These are phyloP conservation scores for Pionites leucogaster DNA, from an alignment of 2,113 vertebrate species.

Conservation along the genomic window DNA sequence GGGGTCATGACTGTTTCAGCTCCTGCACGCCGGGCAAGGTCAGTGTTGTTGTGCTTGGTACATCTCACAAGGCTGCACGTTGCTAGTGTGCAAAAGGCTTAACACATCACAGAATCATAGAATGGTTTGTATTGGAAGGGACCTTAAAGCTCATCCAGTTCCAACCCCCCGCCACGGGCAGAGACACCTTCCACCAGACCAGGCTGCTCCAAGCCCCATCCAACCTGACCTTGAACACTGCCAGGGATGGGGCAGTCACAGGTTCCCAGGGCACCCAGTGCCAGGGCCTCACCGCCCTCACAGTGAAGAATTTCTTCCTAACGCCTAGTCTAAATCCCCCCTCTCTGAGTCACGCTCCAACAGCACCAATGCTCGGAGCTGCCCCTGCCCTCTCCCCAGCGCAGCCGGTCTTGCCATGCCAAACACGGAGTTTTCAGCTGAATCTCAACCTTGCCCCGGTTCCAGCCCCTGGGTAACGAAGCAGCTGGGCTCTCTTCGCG, in stretches of 20 bases:
- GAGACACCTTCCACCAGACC: not conserved
- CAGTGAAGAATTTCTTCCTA: not conserved
- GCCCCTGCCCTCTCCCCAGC: not conserved
- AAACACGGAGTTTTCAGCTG: not conserved
- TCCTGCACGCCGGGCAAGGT: not conserved
- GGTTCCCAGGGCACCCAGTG: not conserved
- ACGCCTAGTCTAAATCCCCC: not conserved
- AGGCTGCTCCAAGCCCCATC: not conserved
- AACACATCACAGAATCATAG: not conserved
- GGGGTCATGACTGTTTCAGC: not conserved
- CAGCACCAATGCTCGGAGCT: fast-evolving
- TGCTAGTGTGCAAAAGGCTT: not conserved
- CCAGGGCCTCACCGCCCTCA: not conserved
- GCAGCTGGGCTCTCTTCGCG: not conserved
- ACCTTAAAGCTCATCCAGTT: not conserved
- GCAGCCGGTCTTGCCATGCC: not conserved
- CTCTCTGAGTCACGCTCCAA: not conserved
- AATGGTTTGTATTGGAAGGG: not conserved
- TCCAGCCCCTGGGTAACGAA: not conserved
- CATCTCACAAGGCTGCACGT: not conserved
- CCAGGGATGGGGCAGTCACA: not conserved
- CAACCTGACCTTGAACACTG: not conserved
- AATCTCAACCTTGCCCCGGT: not conserved
- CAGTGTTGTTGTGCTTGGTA: fast-evolving
- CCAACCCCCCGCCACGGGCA: not conserved